phyloP scores from a whole-genome alignment of 2,888 invertebrate species.

The Caenorhabditis sinica region DNA sequence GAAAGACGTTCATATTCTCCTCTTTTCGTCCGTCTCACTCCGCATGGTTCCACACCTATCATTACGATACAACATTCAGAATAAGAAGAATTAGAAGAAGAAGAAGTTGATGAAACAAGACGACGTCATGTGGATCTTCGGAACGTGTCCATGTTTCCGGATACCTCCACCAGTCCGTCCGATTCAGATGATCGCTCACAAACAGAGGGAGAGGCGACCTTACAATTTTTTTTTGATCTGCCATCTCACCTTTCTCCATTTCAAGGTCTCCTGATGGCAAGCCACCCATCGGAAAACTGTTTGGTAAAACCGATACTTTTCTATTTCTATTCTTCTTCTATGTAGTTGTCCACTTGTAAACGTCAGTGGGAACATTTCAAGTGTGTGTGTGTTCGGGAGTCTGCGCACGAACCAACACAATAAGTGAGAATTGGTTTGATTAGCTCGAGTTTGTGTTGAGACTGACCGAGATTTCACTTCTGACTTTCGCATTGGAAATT shows the following conservation, averaged over 20 bases:
- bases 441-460: constrained; percentile 47
- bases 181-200: constrained; percentile 43
- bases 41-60: constrained; percentile 63
- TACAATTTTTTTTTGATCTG: constrained; percentile 41
- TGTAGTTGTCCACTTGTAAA: constrained; percentile 17
- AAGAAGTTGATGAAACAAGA: constrained; percentile 41
- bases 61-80: constrained; percentile 51
- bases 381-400: constrained; percentile 19
- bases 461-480: constrained; percentile 52
- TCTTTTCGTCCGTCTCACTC: constrained; percentile 16
- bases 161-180: constrained; percentile 13
- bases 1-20: constrained; percentile 18
- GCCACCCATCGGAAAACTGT: constrained; percentile 33
- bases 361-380: constrained; percentile 43
- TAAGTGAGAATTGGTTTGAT: constrained; percentile 39
- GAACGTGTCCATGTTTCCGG: constrained; percentile 43
- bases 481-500: not conserved
- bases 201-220: constrained; percentile 36
- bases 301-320: constrained; percentile 44
- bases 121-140: constrained; percentile 43
- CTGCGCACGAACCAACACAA: constrained; percentile 42
- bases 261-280: constrained; percentile 58
- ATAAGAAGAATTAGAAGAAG: constrained; percentile 3
- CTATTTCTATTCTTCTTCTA: constrained; percentile 16
- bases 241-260: constrained; percentile 42